Conservation (phyloP, 1,140 invertebrate genomes). For the Drosophila melanica region DNA sequence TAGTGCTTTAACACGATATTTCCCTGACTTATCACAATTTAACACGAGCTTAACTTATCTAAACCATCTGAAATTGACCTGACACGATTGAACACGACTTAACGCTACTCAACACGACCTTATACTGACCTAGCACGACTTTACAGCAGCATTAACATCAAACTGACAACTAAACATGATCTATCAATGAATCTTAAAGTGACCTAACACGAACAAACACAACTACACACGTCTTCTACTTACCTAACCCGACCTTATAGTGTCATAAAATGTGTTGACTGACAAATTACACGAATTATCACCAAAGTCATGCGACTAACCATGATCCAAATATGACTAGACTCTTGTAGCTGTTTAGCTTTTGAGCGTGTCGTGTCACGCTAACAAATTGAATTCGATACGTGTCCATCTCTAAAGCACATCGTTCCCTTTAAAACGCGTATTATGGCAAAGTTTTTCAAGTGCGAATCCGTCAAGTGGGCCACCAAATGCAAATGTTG, state of each 20-base stretch:
- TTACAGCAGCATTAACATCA: neutral
- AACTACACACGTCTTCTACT: too few species aligned
- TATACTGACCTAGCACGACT: neutral
- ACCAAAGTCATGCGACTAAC: too few species aligned
- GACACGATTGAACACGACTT: neutral
- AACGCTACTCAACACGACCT: neutral
- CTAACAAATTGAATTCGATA: neutral
- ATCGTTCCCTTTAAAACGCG: slow-evolving; percentile 28
- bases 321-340: too few species aligned
- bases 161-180: neutral
- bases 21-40: neutral
- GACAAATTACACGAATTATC: too few species aligned
- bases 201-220: neutral
- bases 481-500: slow-evolving; percentile 65
- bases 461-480: slow-evolving; percentile 58
- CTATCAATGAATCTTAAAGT: neutral
- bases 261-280: neutral
- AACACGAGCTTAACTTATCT: neutral
- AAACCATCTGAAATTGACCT: neutral
- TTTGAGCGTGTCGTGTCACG: neutral
- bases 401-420: slow-evolving; percentile 4
- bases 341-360: too few species aligned
- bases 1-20: neutral
- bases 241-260: neutral
- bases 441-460: slow-evolving; percentile 63